Evolutionary conservation across 2,113 vertebrate genomes (phyloP).

Genomic region (Campylorhamphus procurvoides): DNA sequence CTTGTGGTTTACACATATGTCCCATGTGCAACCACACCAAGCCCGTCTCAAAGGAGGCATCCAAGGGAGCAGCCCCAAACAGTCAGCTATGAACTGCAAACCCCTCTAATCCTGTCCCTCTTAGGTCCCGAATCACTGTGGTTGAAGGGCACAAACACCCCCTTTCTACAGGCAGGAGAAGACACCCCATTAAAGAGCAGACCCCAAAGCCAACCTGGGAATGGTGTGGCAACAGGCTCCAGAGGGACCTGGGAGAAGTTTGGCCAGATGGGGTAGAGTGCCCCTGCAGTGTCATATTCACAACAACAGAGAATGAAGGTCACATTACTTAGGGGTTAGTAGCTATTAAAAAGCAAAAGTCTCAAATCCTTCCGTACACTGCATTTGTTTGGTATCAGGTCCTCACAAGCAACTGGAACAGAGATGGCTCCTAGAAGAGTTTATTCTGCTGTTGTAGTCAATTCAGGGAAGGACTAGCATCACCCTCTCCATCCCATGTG

Average conservation of each 20-base stretch:
- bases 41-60: neutral
- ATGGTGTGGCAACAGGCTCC: neutral
- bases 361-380: neutral
- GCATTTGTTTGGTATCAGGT: neutral
- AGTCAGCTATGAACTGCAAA: neutral
- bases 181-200: rapidly evolving
- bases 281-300: rapidly evolving
- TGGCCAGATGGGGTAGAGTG: neutral
- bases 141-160: neutral
- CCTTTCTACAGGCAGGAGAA: neutral
- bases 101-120: neutral
- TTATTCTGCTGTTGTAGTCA: neutral
- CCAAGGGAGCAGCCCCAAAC: neutral
- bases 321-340: neutral
- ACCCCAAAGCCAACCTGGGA: neutral
- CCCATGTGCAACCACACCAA: rapidly evolving
- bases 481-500: neutral
- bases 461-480: neutral
- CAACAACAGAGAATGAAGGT: neutral
- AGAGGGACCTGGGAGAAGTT: neutral
- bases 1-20: neutral
- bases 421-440: neutral
- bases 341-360: neutral
- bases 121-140: neutral
- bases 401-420: neutral